A percentile compares a stretch with the other conserved stretches of the same genome.
Evolutionary conservation across 2,113 vertebrate species (phyloP).

Genomic region (Athene cunicularia): DNA sequence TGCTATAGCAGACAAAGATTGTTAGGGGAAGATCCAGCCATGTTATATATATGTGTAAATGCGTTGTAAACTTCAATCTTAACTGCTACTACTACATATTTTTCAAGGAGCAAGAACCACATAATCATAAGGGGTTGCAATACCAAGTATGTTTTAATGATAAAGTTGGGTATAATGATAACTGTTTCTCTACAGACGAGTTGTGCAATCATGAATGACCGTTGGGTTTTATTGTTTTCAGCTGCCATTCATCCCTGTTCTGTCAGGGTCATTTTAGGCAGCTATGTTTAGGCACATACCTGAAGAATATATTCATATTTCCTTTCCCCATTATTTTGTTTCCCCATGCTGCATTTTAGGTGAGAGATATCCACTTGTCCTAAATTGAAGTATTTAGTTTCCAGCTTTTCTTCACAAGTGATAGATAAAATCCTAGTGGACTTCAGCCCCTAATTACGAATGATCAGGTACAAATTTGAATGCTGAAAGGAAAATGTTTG

Average conservation of each 20-base stretch:
- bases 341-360: constrained; percentile 10
- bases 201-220: not conserved
- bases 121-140: not conserved
- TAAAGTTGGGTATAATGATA: not conserved
- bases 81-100: not conserved
- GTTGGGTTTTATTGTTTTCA: not conserved
- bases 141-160: not conserved
- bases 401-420: constrained; percentile 69
- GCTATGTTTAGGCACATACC: not conserved
- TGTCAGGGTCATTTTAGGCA: not conserved
- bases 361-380: constrained; percentile 56
- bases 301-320: not conserved
- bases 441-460: constrained; percentile 52
- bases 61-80: not conserved
- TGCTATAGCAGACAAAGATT: not conserved
- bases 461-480: not conserved
- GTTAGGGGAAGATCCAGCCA: not conserved
- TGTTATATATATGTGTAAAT: not conserved
- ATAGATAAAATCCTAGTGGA: constrained; percentile 62
- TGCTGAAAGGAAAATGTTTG: not conserved
- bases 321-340: not conserved
- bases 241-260: not conserved
- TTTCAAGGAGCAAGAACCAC: not conserved
- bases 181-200: not conserved
- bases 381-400: constrained; percentile 52